Evolutionary conservation across 2,113 vertebrate genomes (phyloP), one percentile per base, ranked within the genome.

Genomic region (Labrus mixtus): DNA sequence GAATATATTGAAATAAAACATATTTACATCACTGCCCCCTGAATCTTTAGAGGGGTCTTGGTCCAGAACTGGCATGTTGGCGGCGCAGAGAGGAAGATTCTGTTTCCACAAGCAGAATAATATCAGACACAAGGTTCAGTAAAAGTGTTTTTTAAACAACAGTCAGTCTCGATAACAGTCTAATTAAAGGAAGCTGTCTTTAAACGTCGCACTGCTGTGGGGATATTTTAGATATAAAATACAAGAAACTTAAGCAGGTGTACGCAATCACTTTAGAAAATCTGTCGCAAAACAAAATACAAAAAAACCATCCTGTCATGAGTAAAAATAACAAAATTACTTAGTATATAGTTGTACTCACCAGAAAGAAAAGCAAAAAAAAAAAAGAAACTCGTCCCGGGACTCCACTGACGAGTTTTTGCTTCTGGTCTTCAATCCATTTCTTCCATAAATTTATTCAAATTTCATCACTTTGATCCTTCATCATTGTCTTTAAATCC

Each of bases 61-160:
- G 48, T 93, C 69, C 79, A 92, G 83, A 79, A 93, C 83, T 8
- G 93, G 89, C 95, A 95, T 95, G 48, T 25, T 91, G 70, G 59
- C 55, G 68, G 62, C 66, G 65, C 58, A 29, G 67, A 57, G 16
- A 45, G 37, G 55, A 66, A 64, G 51, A 76, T 67, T 85, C 66
- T 75, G 55, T 63, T 29, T 69, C 10, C 36, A 85, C 17, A 81
- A 57, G 85, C 37, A 72, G 39, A 81, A 73, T 19, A 1, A 54
- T 10, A 15, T 68, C 58, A 50, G 29, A 16, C 53, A 48, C 36
- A 63, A 45, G 19, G 12, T 54, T 17, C 54, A 8, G 10, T n/a
- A 22, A 60, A 68, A 0, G 33, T 23, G 20, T 11, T 37, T 53
- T 33, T 33, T 33, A 33, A 33, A 33, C 43, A 12, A 36, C 22